Percentiles rank a stretch among this genome's conserved stretches.
These are phyloP conservation scores for Amblyornis subalaris DNA, from an alignment of 2,113 vertebrate species.

Conservation along the genomic window DNA sequence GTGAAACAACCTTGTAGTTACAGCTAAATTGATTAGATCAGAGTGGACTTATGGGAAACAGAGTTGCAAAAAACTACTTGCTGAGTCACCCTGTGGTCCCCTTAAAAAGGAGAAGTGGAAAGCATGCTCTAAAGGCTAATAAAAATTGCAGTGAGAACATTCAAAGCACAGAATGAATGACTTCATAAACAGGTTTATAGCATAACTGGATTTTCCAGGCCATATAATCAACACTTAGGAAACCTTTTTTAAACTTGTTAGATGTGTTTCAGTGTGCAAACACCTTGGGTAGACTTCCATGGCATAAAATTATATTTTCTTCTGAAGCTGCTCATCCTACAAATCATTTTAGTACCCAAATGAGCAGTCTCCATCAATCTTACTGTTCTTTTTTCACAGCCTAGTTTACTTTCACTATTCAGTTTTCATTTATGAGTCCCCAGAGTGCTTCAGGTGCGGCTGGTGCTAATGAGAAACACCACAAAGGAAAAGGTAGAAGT, in stretches of 20 bases:
- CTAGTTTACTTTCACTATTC: neutral
- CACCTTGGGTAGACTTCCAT: neutral
- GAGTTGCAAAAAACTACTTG: neutral
- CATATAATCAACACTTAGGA: neutral
- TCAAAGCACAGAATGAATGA: neutral
- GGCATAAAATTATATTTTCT: neutral
- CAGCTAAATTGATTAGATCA: neutral
- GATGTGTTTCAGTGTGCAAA: neutral
- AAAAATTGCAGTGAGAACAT: neutral
- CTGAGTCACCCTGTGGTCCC: neutral
- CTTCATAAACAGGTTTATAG: slow-evolving; percentile 4
- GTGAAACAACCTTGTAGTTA: neutral
- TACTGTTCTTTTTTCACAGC: neutral
- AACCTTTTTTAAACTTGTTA: neutral
- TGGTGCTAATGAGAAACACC: neutral
- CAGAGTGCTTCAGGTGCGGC: neutral
- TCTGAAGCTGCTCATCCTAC: neutral
- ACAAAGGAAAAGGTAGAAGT: neutral
- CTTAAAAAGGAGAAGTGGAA: neutral
- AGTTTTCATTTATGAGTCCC: neutral
- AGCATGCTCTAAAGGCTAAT: neutral
- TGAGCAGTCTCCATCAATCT: neutral
- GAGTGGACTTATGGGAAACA: neutral
- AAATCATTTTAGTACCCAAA: neutral
- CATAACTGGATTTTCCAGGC: neutral